phyloP scores from a whole-genome alignment of 1,140 invertebrate genomes.

The Sinella curviseta region DNA sequence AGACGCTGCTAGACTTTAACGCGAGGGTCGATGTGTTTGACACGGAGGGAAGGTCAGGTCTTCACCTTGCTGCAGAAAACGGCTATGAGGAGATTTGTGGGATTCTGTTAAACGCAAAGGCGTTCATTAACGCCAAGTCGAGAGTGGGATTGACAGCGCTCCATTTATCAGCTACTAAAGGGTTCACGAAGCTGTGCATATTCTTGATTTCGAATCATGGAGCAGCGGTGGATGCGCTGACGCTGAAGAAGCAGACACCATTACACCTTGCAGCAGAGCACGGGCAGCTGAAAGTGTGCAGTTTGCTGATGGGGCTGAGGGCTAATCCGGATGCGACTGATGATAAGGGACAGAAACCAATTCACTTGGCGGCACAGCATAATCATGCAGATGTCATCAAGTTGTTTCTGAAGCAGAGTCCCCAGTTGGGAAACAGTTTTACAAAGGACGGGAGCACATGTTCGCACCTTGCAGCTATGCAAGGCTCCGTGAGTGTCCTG shows the following conservation, averaged over 20 bases:
- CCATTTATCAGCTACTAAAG: constrained; percentile 89
- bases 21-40: constrained; percentile 98
- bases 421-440: constrained; percentile 89
- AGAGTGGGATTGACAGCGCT: constrained; percentile 78
- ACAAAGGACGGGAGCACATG: constrained; percentile 85
- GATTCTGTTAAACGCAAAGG: constrained; percentile 88
- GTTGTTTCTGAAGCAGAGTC: constrained; percentile 91
- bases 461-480: constrained; percentile 94
- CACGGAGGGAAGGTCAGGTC: constrained; percentile 86
- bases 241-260: constrained; percentile 83
- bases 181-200: constrained; percentile 76
- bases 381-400: constrained; percentile 97
- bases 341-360: constrained; percentile 85
- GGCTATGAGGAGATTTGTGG: constrained; percentile 65
- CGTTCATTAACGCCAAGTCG: constrained; percentile 95
- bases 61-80: constrained; percentile 68
- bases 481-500: constrained; percentile 93
- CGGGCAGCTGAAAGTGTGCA: constrained; percentile 93
- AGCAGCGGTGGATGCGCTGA: constrained; percentile 90
- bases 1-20: constrained; percentile 80
- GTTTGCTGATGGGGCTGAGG: constrained; percentile 87
- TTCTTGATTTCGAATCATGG: constrained; percentile 89
- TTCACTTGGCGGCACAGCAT: constrained; percentile 92
- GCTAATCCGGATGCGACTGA: constrained; percentile 96
- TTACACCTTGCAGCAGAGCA: constrained; percentile 84